Evolutionary conservation across 37 sponge, comb jelly and placozoan genomes (phyloP), one percentile per base, ranked within the genome.

Genomic region (Theonella swinhoei): DNA sequence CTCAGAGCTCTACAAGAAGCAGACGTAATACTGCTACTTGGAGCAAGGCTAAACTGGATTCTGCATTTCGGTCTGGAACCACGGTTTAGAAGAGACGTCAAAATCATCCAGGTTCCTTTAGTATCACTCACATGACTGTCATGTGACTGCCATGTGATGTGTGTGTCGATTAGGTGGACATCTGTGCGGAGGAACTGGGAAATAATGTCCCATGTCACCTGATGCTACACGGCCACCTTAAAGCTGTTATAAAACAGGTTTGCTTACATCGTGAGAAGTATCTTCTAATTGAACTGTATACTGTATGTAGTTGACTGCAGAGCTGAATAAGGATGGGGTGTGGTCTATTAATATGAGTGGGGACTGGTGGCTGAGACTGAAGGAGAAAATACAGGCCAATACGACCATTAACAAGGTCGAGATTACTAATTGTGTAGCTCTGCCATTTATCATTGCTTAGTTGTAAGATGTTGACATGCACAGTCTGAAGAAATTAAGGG

Each of bases 21-120:
- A 32, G 97, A 97, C 63, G 88, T 92, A 39, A 89, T 97, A 1
- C 34, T 97, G 33, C 73, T 97, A 77, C 43, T 97, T 1, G 97
- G 97, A 36, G 97, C 97, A 28, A 43, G 97, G 36, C 76, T 97
- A 19, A 97, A 97, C 87, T 97, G 97, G 97, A 94, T 94, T 7
- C 88, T 97, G 17, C 97, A 97, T 83, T 97, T 97, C 81, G 97
- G 97, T 17, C 83, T 47, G 37, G 87, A 92, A 29, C 97, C 97
- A 24, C 80, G 97, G 39, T 97, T 92, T 65, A 88, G 80, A 33
- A n/a, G 29, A 26, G 77, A 91, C 59, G 93, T 89, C 8, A 82
- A 84, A 31, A 75, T 91, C 29, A 89, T 95, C 30, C 96, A 95
- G 75, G 94, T 93, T 26, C 7, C 63, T 39, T 39, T 23, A 3